Base-by-base conservation (phyloP, 1,140 invertebrate species). In the Diachasmimorpha longicaudata region DNA sequence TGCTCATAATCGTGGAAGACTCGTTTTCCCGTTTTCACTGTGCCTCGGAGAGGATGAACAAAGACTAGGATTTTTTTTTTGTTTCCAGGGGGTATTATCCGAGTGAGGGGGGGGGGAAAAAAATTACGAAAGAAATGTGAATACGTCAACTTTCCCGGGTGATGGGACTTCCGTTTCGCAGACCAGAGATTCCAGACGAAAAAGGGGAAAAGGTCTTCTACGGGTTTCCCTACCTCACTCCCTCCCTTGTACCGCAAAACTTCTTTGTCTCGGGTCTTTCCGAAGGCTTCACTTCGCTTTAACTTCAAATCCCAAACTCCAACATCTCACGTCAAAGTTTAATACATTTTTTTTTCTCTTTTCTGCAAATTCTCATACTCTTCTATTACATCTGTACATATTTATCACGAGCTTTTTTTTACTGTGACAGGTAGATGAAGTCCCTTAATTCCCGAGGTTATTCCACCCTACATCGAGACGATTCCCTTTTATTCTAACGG, bases 401-500 rank as follows among this genome's bases (percentile, higher is more conserved):
- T 63, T 63, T 63, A 6, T 31, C 19, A 25, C 58, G 19, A 6
- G 9, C 13, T 63, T 63, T 25, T 63, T 10, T 31, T 21, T 13
- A 58, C 19, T 25, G 21, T 63, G 58, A 63, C 58, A 63, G 58
- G 58, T 63, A 25, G 23, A 63, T 63, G 58, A 25, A 25, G 58
- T 63, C 58, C 58, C 58, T 63, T 31, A 63, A 58, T 25, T 68
- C 58, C 36, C 14, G 25, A 11, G 36, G 39, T 66, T 36, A 55
- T 76, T 44, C 31, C 52, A 67, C 70, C 58, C 67, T 63, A 21
- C 19, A 31, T 6, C 31, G 31, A 66, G 58, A 44, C 69, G 77
- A 75, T 63, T 36, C 66, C 68, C 69, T 31, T 31, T 21, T 69
- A 70, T 73, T 75, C 42, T 48, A 73, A 71, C 77, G 77, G 73